Base-by-base conservation (phyloP, 2,113 vertebrate species). In the Haemorhous mexicanus region DNA sequence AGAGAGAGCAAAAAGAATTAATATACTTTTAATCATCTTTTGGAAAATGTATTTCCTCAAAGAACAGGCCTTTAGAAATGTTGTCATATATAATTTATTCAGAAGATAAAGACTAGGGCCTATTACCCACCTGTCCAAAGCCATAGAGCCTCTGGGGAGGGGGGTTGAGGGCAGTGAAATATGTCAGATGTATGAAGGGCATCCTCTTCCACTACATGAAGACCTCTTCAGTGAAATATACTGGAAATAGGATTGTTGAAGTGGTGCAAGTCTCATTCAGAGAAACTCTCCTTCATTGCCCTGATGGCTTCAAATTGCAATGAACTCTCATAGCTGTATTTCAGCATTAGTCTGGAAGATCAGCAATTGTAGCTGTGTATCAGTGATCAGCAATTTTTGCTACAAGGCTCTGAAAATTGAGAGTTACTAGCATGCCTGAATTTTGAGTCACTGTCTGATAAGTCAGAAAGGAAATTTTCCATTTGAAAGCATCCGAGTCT, bases 401-500 rank as follows among this genome's bases (percentile, higher is more conserved):
- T 59, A 67, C 37, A 67, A 46, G 16, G 9, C 26, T 84, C 43
- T 87, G 52, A 72, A 47, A 89, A 50, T 47, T 67, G 74, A 82
- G 30, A 77, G 18, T 64, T 84, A 47, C 69, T 68, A 70, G 2
- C 17, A 64, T 55, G 33, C 13, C 76, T 81, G 77, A 62, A 43
- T 91, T 89, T 87, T 13, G 11, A 84, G 14, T 62, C 2, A 67
- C 35, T 74, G 12, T 35, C 49, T 59, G 56, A 27, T 39, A 66
- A 39, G 20, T 39, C 33, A 78, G 35, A 87, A 73, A 64, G 37
- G 7, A 33, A 68, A 70, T 94, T 94, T 94, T 89, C 91, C 17
- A 1, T 81, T 84, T 94, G 68, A 92, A 89, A 94, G 22, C 26
- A 92, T 78, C 24, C 30, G 55, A 26, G 24, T 16, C 3, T 66